A percentile compares a stretch with the other conserved stretches of the same genome.
Conservation (phyloP, 2,888 invertebrate species). For the Torymus texanus region DNA sequence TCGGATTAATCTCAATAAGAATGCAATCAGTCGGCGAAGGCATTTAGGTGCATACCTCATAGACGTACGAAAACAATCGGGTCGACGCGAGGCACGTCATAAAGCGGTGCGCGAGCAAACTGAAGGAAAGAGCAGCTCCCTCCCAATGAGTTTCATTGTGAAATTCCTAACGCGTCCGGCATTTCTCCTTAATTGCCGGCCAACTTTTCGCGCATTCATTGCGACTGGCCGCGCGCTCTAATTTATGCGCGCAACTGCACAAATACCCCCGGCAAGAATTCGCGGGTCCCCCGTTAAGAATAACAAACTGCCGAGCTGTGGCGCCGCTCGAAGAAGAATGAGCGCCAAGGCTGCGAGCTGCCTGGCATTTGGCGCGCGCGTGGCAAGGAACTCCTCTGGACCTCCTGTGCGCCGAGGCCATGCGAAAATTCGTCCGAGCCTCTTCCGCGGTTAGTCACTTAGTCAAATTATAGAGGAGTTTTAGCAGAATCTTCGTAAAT, state of each 20-base stretch:
- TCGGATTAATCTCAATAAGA: no score
- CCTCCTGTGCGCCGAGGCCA: constrained; percentile 46
- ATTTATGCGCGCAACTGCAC: constrained; percentile 54
- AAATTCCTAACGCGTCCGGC: constrained; percentile 46
- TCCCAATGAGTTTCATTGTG: constrained; percentile 30
- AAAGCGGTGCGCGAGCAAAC: neutral
- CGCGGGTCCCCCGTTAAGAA: constrained; percentile 47
- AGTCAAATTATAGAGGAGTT: constrained; percentile 45
- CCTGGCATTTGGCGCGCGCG: constrained; percentile 11
- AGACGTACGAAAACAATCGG: constrained; percentile 13
- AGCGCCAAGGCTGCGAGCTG: constrained; percentile 19
- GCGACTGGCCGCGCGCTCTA: constrained; percentile 49
- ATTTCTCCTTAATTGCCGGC: constrained; percentile 53
- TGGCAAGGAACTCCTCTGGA: constrained; percentile 14
- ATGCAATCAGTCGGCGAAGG: no score
- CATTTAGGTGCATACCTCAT: constrained; percentile 1
- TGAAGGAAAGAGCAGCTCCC: no score
- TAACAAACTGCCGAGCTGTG: constrained; percentile 33
- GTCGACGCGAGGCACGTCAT: constrained; percentile 20
- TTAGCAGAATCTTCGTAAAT: constrained; percentile 23
- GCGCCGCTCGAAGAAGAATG: constrained; percentile 4
- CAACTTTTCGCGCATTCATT: constrained; percentile 29
- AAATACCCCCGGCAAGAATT: constrained; percentile 44
- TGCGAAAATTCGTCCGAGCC: constrained; percentile 32
- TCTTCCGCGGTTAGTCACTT: neutral